These are phyloP conservation scores for Arremon brunneinucha DNA, from an alignment of 2,797 vertebrate species.

Conservation along the genomic window DNA sequence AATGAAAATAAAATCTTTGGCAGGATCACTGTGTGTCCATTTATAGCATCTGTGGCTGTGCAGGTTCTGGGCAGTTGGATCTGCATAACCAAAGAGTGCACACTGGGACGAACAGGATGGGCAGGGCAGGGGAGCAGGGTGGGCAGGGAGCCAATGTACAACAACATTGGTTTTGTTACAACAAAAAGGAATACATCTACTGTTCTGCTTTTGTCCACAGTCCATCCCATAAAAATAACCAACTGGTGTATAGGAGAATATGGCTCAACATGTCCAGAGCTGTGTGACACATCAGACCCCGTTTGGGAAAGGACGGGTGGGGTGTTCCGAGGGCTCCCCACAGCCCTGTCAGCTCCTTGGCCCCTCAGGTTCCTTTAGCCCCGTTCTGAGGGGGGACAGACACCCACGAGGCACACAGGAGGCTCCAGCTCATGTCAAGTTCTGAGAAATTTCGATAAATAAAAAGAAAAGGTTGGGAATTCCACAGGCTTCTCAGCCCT, in stretches of 20 bases:
- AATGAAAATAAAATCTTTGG: neutral
- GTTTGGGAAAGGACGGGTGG: neutral
- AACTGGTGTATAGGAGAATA: neutral
- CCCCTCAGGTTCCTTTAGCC: neutral
- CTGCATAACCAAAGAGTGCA: neutral
- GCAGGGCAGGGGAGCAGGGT: neutral
- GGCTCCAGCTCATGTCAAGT: accelerated
- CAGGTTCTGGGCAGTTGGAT: neutral
- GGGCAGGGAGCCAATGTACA: neutral
- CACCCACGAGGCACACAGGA: neutral
- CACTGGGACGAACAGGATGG: accelerated
- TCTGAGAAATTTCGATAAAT: neutral
- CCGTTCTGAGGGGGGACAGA: accelerated
- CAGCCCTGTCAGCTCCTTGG: neutral
- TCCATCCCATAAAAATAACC: neutral
- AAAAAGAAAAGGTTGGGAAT: neutral
- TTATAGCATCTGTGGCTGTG: neutral
- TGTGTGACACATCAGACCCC: neutral
- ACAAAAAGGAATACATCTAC: neutral
- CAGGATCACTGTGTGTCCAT: neutral
- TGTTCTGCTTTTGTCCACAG: neutral
- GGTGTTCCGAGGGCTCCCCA: neutral
- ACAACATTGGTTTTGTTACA: neutral
- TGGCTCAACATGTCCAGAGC: neutral
- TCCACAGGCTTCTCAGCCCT: neutral